Evolutionary conservation across 2,888 invertebrate species (phyloP), one percentile per base, ranked within the genome.

Genomic region (Bellardia pandia): DNA sequence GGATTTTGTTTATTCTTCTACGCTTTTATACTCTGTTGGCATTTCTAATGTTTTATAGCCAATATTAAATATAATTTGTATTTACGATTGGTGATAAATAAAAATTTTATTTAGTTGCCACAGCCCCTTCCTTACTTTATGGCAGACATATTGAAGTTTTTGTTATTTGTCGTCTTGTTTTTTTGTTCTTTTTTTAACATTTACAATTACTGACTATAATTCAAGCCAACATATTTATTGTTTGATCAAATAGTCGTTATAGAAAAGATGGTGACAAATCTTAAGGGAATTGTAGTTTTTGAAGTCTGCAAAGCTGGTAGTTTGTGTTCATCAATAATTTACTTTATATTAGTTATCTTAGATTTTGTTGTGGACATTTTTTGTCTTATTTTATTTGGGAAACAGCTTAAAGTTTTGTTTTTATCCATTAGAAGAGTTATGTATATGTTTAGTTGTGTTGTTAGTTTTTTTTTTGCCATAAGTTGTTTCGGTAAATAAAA

Each of bases 51-150:
- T 68, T 48, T 77, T 77, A 60, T 62, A 72, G 72, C 53, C 71
- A 76, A 80, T 86, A 84, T 80, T 79, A 56, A 77, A 84, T 53
- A 84, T 86, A 84, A 86, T 86, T 86, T 80, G 72, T 84, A 86
- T 86, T 80, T 86, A 86, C 84, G 86, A 77, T 66, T 71, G 51
- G 76, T 77, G 84, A 80, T 84, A 86, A 86, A 86, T 80, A 86
- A 75, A 33, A 30, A 60, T 51, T 83, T 84, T 68, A 64, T 30
- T 14, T 82, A 42, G 56, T 64, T 53, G 4, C 14, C 14, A 30
- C 48, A 42, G 14, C 8, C 53, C 33, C 42, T 51, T 23, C n/a
- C 64, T 37, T 56, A 48, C n/a, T 83, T 86, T 71, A 79, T 71
- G 71, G 71, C 51, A 79, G 75, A 75, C 71, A 83, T 71, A 77